These are phyloP conservation scores for Drosophila obscura DNA, from an alignment of 1,140 invertebrate genomes.

Conservation along the genomic window DNA sequence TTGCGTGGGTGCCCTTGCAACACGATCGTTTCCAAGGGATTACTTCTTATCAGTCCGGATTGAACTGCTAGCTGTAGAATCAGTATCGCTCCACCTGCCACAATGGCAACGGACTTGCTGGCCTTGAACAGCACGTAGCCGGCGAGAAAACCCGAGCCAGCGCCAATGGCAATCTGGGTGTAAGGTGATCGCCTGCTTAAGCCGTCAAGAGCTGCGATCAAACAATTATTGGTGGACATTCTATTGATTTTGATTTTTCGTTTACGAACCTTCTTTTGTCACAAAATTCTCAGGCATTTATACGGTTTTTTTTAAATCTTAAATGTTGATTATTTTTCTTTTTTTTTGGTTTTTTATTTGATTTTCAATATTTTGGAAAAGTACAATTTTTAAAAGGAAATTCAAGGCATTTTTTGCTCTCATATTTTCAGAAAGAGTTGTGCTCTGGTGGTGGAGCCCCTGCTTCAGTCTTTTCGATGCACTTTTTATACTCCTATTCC, in stretches of 20 bases:
- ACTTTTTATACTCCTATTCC: too few relatives aligned
- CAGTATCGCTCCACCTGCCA: conserved; percentile 26
- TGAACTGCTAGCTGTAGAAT: conserved; percentile 31
- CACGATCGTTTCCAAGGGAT: background rate
- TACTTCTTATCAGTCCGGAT: conserved; percentile 15
- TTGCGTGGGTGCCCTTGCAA: background rate
- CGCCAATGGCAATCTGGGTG: conserved; percentile 45
- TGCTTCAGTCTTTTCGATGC: too few relatives aligned
- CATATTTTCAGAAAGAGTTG: too few relatives aligned
- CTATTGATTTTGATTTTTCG: background rate
- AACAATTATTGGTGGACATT: conserved; percentile 5
- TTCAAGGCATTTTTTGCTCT: conserved; percentile 17
- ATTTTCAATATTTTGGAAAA: too few relatives aligned
- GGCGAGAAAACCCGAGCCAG: conserved; percentile 29
- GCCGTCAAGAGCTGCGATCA: conserved; percentile 21
- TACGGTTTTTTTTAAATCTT: background rate
- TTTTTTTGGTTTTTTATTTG: background rate
- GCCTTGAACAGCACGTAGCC: conserved; percentile 40
- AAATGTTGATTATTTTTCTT: conserved; percentile 25
- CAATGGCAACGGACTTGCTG: conserved; percentile 45
- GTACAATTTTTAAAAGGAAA: conserved; percentile 16
- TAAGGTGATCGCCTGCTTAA: conserved; percentile 42
- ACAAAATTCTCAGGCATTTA: background rate
- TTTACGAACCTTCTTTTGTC: conserved; percentile 42
- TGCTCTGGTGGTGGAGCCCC: too few relatives aligned